phyloP scores from a whole-genome alignment of 2,888 invertebrate genomes.

The Seira sanloemensis region DNA sequence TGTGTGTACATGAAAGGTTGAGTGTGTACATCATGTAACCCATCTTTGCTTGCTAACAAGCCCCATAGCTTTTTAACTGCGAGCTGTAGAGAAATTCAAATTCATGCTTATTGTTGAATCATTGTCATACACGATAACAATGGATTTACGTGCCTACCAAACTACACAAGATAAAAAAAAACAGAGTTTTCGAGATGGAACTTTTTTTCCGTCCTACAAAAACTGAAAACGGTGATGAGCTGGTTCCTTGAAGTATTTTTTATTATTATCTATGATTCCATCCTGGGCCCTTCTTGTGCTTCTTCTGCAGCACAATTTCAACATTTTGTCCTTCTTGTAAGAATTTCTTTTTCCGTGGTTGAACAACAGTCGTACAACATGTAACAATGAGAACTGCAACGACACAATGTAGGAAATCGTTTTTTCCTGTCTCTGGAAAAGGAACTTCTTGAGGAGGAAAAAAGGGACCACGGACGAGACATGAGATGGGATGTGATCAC shows the following conservation, averaged over 20 bases:
- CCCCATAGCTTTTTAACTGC: constrained; percentile 15
- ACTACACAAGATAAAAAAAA: constrained; percentile 6
- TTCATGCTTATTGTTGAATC: constrained; percentile 27
- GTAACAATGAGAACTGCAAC: constrained; percentile 21
- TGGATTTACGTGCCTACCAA: constrained; percentile 11
- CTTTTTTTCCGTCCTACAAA: neutral
- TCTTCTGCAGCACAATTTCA: constrained; percentile 22
- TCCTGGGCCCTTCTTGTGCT: constrained; percentile 13
- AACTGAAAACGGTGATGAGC: neutral
- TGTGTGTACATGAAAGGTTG: constrained; percentile 48
- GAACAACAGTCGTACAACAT: constrained; percentile 17
- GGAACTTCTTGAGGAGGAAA: neutral
- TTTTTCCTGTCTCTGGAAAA: too few species aligned
- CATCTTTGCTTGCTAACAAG: constrained; percentile 60
- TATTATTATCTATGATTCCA: neutral
- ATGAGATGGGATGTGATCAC: constrained; percentile 69
- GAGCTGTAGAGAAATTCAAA: constrained; percentile 24
- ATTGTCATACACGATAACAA: constrained; percentile 45
- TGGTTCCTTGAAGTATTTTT: neutral
- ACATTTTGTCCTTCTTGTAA: neutral
- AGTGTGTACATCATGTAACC: constrained; percentile 52
- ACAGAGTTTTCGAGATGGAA: neutral
- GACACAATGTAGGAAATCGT: neutral
- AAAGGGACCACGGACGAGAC: constrained; percentile 32
- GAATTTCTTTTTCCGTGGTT: neutral